Evolutionary conservation across 1,140 invertebrate species (phyloP).

Genomic region (Drosophila tristis): DNA sequence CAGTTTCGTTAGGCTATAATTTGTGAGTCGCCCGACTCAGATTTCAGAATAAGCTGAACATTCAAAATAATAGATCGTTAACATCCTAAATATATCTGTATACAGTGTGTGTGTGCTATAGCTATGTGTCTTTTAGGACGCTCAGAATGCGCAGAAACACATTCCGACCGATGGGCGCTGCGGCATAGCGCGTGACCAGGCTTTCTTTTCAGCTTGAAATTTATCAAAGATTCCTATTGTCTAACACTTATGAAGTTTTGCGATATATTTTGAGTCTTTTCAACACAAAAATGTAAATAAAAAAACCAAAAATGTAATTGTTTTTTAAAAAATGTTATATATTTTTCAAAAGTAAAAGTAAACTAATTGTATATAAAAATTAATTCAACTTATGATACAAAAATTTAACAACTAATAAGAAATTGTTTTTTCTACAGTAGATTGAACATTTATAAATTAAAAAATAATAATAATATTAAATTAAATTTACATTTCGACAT

Average conservation of each 20-base stretch:
- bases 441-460: slow-evolving; percentile 37
- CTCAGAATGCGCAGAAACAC: too few species aligned
- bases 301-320: slow-evolving; percentile 18
- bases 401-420: slow-evolving; percentile 55
- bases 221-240: slow-evolving; percentile 33
- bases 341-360: slow-evolving; percentile 72
- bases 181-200: not conserved
- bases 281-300: slow-evolving; percentile 1
- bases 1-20: slow-evolving; percentile 61
- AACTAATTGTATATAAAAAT: slow-evolving; percentile 72
- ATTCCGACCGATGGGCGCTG: too few species aligned
- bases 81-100: slow-evolving; percentile 27
- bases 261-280: not conserved
- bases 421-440: slow-evolving; percentile 51
- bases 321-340: slow-evolving; percentile 75
- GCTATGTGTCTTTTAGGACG: too few species aligned
- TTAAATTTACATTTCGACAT: slow-evolving; percentile 42
- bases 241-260: slow-evolving; percentile 31
- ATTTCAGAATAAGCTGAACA: slow-evolving; percentile 49
- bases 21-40: slow-evolving; percentile 41
- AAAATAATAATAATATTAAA: slow-evolving; percentile 56
- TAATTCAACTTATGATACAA: slow-evolving; percentile 33
- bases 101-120: slow-evolving; percentile 6
- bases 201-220: slow-evolving; percentile 14
- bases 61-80: slow-evolving; percentile 1